Conservation (phyloP, 2,888 invertebrate species). For the Yponomeuta plumbellus region DNA sequence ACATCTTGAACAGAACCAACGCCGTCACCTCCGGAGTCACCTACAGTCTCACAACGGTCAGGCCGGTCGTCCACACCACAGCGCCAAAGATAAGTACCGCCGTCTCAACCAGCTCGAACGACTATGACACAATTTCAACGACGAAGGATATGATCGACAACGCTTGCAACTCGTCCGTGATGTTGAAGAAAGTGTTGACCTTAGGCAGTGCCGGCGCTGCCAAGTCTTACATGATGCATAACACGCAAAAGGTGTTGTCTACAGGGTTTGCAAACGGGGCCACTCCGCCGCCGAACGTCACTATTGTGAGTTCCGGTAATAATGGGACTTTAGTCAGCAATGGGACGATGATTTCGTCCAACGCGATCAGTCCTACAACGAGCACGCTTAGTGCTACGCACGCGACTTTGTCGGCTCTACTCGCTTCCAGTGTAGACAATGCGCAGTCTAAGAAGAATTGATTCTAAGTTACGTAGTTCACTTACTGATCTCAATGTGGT, state of each 20-base stretch:
- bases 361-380: slow-evolving; percentile 51
- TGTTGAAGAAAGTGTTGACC: slow-evolving; percentile 71
- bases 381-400: slow-evolving; percentile 69
- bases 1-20: slow-evolving; percentile 58
- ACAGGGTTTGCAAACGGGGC: slow-evolving; percentile 66
- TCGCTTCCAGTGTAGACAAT: slow-evolving; percentile 50
- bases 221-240: slow-evolving; percentile 72
- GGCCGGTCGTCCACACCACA: slow-evolving; percentile 51
- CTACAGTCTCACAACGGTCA: slow-evolving; percentile 56
- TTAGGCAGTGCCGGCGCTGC: slow-evolving; percentile 63
- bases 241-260: slow-evolving; percentile 66
- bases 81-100: slow-evolving; percentile 56
- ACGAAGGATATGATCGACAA: slow-evolving; percentile 73
- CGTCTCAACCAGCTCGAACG: slow-evolving; percentile 41
- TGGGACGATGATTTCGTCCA: slow-evolving; percentile 29
- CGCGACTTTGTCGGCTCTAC: slow-evolving; percentile 64
- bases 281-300: slow-evolving; percentile 65
- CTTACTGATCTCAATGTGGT: slow-evolving; percentile 5
- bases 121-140: slow-evolving; percentile 63
- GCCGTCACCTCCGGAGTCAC: slow-evolving; percentile 51
- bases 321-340: neutral
- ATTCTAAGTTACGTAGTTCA: slow-evolving; percentile 5
- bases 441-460: slow-evolving; percentile 28
- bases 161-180: slow-evolving; percentile 69
- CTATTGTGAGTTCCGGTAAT: slow-evolving; percentile 63